Percentiles rank a stretch among this genome's conserved stretches.
Evolutionary conservation across 2,888 invertebrate genomes (phyloP).

Genomic region (Myopa testacea): DNA sequence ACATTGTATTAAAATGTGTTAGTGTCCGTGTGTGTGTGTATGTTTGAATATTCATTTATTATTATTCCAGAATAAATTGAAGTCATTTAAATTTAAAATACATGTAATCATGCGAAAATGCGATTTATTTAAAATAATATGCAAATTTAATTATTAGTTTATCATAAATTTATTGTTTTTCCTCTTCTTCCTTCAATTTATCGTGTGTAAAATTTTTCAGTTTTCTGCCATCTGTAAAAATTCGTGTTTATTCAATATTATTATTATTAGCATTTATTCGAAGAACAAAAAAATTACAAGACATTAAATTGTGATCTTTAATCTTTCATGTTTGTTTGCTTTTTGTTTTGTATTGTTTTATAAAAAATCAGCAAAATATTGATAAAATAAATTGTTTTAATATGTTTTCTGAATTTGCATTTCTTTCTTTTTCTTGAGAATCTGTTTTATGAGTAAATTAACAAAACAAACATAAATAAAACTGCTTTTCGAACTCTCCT

Average conservation of each 20-base stretch:
- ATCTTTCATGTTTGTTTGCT: conserved; percentile 1
- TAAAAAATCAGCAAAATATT: neutral
- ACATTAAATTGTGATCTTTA: neutral
- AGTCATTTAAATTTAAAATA: no score
- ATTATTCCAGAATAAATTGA: no score
- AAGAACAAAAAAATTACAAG: neutral
- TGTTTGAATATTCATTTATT: neutral
- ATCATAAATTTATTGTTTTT: no score
- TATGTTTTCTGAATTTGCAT: neutral
- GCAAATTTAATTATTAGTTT: no score
- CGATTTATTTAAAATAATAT: no score
- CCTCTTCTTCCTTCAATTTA: no score
- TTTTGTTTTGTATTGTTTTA: conserved; percentile 15
- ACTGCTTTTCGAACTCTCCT: no score
- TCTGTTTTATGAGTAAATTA: neutral
- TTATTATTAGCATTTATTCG: neutral
- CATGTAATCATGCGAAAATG: no score
- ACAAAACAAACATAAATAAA: no score
- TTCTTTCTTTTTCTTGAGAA: neutral
- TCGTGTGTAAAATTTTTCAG: no score
- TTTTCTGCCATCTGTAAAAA: no score
- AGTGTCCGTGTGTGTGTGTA: neutral
- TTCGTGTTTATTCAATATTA: no score
- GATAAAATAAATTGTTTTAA: neutral
- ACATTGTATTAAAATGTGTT: neutral